phyloP scores from a whole-genome alignment of 2,888 invertebrate species.

The Netelia inedita region DNA sequence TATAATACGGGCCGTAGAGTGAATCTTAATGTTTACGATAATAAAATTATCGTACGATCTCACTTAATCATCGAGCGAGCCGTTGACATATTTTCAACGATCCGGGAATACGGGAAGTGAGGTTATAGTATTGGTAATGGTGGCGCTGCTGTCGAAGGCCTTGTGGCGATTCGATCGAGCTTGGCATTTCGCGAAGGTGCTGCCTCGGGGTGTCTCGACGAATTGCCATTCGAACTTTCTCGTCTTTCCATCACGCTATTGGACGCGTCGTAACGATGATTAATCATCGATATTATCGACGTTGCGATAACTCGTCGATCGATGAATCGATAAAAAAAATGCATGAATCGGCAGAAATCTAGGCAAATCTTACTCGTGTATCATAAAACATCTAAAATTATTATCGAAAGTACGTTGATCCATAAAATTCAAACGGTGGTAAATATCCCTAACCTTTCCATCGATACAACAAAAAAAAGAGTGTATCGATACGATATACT shows the following conservation, averaged over 20 bases:
- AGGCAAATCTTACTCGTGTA: too few species aligned
- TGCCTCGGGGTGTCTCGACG: conserved; percentile 17
- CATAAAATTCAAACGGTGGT: background rate
- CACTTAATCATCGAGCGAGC: conserved; percentile 10
- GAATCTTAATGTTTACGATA: background rate
- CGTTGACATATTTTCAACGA: conserved; percentile 28
- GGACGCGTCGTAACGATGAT: conserved; percentile 10
- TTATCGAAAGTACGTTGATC: background rate
- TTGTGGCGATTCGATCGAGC: conserved; percentile 55
- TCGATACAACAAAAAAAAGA: background rate
- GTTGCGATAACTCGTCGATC: background rate
- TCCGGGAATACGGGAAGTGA: conserved; percentile 21
- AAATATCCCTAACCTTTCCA: background rate
- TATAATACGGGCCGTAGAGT: background rate
- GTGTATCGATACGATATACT: too few species aligned
- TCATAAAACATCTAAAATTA: background rate
- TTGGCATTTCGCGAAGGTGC: conserved; percentile 72
- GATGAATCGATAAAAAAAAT: too few species aligned
- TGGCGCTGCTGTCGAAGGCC: conserved; percentile 30
- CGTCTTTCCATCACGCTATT: conserved; percentile 34
- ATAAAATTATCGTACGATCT: background rate
- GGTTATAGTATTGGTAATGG: conserved; percentile 1
- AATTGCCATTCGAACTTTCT: conserved; percentile 37
- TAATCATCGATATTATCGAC: conserved; percentile 43
- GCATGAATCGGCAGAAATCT: too few species aligned